These are phyloP conservation scores for Nibea coibor DNA, from an alignment of 2,113 vertebrate genomes.

Conservation along the genomic window DNA sequence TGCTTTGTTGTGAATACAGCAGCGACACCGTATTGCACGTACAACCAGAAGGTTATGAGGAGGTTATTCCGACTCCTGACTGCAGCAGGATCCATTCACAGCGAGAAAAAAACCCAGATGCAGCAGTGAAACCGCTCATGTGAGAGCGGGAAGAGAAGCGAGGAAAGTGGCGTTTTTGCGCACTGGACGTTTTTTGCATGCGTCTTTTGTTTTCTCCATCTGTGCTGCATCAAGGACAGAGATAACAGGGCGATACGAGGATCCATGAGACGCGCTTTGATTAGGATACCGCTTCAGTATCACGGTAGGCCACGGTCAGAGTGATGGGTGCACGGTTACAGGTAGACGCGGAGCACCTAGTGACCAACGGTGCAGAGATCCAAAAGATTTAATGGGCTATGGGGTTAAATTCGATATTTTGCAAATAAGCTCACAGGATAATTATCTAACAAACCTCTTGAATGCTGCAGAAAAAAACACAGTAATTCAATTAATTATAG, in stretches of 20 bases:
- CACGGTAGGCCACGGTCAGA: constrained; percentile 68
- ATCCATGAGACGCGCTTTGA: constrained; percentile 58
- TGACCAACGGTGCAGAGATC: constrained; percentile 1
- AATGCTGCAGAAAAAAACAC: not conserved
- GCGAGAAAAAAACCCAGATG: not conserved
- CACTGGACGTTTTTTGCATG: constrained; percentile 13
- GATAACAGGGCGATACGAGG: constrained; percentile 23
- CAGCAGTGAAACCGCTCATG: not conserved
- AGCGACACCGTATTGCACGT: constrained; percentile 40
- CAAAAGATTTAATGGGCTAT: not conserved
- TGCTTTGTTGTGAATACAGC: constrained; percentile 58
- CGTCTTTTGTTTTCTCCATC: constrained; percentile 52
- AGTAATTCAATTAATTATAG: not conserved
- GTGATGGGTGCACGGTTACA: constrained; percentile 12
- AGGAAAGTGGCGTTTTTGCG: not conserved
- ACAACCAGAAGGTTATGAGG: constrained; percentile 71
- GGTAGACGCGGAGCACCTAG: not conserved
- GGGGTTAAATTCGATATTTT: not conserved
- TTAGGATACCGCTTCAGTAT: constrained; percentile 36
- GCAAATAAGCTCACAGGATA: not conserved
- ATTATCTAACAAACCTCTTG: not conserved
- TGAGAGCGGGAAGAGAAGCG: not conserved
- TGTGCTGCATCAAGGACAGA: constrained; percentile 63
- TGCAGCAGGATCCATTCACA: constrained; percentile 47
- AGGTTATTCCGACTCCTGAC: constrained; percentile 59